Evolutionary conservation across 2,888 invertebrate species (phyloP).

Genomic region (Drosophila austrosaltans): DNA sequence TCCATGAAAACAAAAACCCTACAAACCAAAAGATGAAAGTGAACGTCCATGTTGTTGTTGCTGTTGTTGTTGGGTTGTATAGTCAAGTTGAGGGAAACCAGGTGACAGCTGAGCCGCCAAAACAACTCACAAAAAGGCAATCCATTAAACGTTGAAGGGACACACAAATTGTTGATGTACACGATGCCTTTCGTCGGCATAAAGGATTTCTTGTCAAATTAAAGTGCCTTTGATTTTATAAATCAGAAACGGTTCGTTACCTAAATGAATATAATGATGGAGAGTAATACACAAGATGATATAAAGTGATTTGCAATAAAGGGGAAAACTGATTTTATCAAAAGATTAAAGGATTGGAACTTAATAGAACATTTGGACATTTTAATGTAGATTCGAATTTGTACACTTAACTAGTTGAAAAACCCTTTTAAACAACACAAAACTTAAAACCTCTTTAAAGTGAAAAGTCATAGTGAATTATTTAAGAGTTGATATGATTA

Average conservation of each 20-base stretch:
- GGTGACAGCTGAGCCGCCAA: slow-evolving; percentile 58
- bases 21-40: slow-evolving; percentile 12
- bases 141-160: slow-evolving; percentile 60
- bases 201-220: slow-evolving; percentile 15
- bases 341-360: neutral
- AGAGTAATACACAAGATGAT: neutral
- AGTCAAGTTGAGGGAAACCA: slow-evolving; percentile 32
- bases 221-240: slow-evolving; percentile 7
- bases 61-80: neutral
- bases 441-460: too few species aligned
- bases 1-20: neutral
- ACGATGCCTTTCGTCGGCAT: neutral
- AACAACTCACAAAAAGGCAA: slow-evolving; percentile 56
- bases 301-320: neutral
- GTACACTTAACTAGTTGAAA: neutral
- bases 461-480: too few species aligned
- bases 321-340: neutral
- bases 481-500: too few species aligned
- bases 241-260: slow-evolving; percentile 4
- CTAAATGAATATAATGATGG: neutral
- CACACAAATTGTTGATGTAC: slow-evolving; percentile 5
- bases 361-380: neutral
- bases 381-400: neutral
- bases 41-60: slow-evolving; percentile 4
- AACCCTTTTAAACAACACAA: too few species aligned